phyloP scores from a whole-genome alignment of 1,140 invertebrate species.

The Phortica variegata region DNA sequence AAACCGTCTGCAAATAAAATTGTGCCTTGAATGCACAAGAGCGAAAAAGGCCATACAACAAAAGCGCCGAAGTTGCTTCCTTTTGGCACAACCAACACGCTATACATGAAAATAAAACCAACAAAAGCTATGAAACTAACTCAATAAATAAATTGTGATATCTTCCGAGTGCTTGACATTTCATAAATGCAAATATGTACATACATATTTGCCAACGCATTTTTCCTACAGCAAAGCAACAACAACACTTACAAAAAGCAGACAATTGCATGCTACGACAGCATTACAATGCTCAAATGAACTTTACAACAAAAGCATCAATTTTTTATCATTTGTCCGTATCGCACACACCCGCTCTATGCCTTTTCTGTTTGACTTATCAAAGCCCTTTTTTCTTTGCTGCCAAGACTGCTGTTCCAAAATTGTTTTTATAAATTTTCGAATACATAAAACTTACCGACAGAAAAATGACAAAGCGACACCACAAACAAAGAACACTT shows the following conservation, averaged over 20 bases:
- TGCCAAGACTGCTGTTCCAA: conserved; percentile 5
- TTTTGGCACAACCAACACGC: conserved; percentile 4
- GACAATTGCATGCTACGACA: conserved; percentile 8
- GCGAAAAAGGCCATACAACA: conserved; percentile 3
- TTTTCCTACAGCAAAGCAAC: conserved; percentile 22
- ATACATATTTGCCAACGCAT: conserved; percentile 24
- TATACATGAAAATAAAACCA: conserved; percentile 1
- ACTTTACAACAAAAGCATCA: conserved; percentile 22
- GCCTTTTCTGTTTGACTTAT: conserved; percentile 9
- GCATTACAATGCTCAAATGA: conserved; percentile 37
- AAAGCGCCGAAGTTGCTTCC: conserved; percentile 6
- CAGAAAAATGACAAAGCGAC: not conserved
- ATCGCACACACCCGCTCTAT: not conserved
- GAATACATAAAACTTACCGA: conserved; percentile 6
- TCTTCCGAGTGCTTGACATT: conserved; percentile 13
- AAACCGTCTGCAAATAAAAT: conserved; percentile 1
- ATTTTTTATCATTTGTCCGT: not conserved
- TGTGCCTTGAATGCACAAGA: conserved; percentile 31
- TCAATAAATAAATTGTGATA: conserved; percentile 3
- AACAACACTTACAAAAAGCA: not conserved
- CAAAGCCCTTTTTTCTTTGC: conserved; percentile 5
- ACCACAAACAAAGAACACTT: conserved; percentile 22
- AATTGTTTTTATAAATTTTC: conserved; percentile 14
- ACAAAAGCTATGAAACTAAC: not conserved
- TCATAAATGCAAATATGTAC: conserved; percentile 18